These are phyloP conservation scores for Hippocampus abdominalis DNA, from an alignment of 2,113 vertebrate species.

Conservation along the genomic window DNA sequence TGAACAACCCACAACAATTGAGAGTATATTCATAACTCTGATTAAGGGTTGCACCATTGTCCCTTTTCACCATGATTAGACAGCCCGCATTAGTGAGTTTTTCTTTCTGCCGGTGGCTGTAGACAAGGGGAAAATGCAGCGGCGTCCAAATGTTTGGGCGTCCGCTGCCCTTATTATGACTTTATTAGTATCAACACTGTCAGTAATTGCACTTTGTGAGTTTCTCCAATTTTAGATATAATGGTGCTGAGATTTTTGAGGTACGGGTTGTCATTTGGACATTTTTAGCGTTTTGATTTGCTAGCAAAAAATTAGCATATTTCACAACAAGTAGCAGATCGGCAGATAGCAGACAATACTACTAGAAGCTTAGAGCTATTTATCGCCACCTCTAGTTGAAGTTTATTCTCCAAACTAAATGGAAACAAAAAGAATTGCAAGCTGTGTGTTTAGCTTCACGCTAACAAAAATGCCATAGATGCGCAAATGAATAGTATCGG, in stretches of 20 bases:
- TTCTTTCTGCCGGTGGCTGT: background rate
- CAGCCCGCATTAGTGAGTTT: slow-evolving; percentile 7
- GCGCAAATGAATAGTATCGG: too few relatives aligned
- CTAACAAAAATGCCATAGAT: too few relatives aligned
- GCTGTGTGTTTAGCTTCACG: too few relatives aligned
- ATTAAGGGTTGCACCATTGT: slow-evolving; percentile 23
- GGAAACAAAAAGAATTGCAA: too few relatives aligned
- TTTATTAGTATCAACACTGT: background rate
- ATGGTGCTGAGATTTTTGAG: background rate
- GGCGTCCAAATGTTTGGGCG: background rate
- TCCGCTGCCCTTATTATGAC: background rate
- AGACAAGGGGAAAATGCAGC: slow-evolving; percentile 7
- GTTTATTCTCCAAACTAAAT: too few relatives aligned
- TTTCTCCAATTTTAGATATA: background rate
- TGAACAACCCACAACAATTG: slow-evolving; percentile 38
- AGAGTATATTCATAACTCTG: slow-evolving; percentile 22
- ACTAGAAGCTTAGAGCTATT: background rate
- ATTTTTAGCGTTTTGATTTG: background rate
- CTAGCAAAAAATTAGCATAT: background rate
- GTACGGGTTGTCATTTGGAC: background rate
- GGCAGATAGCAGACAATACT: background rate
- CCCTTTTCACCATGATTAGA: slow-evolving; percentile 24
- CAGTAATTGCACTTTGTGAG: background rate
- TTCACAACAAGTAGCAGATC: background rate
- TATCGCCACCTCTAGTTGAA: too few relatives aligned